These are phyloP conservation scores for Otolemur garnettii DNA, from an alignment of 2,113 vertebrate species.

Conservation along the genomic window DNA sequence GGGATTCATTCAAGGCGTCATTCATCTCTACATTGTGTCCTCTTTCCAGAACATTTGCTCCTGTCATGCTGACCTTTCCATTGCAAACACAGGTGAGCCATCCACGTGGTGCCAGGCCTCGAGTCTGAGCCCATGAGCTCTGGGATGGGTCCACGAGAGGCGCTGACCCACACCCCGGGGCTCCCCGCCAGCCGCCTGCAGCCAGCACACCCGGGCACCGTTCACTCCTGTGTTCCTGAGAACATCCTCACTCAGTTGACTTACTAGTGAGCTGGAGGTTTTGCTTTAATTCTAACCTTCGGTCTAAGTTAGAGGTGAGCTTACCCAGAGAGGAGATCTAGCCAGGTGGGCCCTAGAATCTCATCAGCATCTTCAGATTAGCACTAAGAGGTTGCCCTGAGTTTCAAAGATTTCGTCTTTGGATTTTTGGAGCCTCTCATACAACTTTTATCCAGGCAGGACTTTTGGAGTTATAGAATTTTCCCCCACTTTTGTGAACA, in stretches of 20 bases:
- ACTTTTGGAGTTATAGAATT: background rate
- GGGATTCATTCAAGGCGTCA: constrained; percentile 60
- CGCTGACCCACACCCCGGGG: background rate
- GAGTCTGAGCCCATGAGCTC: background rate
- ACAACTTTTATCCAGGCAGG: background rate
- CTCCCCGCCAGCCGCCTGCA: background rate
- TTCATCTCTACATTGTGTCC: constrained; percentile 57
- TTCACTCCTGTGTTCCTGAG: background rate
- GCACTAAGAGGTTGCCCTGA: background rate
- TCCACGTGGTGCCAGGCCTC: background rate
- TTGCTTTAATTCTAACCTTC: background rate
- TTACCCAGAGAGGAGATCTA: background rate
- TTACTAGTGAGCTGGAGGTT: background rate
- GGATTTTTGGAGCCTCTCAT: background rate
- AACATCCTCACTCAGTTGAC: too few relatives aligned
- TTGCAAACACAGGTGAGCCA: constrained; percentile 66
- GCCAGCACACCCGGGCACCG: too few relatives aligned
- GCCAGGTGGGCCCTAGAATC: fast-evolving
- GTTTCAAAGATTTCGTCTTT: background rate
- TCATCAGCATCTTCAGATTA: background rate
- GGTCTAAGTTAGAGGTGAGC: background rate
- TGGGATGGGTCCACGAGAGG: background rate
- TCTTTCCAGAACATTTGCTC: constrained; percentile 77
- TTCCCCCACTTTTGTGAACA: background rate
- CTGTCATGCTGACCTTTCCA: constrained; percentile 74